Base-by-base conservation (phyloP, 2,888 invertebrate species). In the Saturnia pavonia region DNA sequence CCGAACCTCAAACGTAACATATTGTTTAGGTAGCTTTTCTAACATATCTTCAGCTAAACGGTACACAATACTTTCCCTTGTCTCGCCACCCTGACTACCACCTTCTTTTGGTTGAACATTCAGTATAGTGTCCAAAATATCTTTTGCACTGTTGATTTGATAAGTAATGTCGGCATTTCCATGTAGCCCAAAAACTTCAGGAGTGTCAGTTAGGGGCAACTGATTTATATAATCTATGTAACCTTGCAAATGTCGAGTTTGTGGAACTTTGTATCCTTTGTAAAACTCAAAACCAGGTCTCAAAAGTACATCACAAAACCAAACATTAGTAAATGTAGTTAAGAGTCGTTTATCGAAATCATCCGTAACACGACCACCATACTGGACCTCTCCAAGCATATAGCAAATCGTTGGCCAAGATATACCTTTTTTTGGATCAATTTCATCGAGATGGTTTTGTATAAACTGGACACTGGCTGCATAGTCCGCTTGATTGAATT, bases 41-140 rank as follows among this genome's bases (percentile, higher is more conserved):
- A 97, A 91, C 99, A 99, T 99, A 83, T 99, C 99, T 80, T 98
- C 97, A 11, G 99, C 98, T 79, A 99, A 94, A 80, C 96, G 96
- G 90, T 98, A 98, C 7, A 99, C 99, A 66, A 98, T 96, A 78
- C 96, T 97, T 90, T 99, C 99, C 78, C 99, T 95, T 0, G 98
- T 97, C 92, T 99, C 99, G 0, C 99, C 98, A 0, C 98, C 98
- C 73, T 97, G 96, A 27, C 96, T 96, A 0, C 97, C 98, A 9
- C 98, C 97, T 92, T 99, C 99, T 85, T 99, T 99, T 0, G 99
- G 99, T 85, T 99, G 99, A n/a, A 99, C 99, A 86, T 96, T 98
- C 63, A 99, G 94, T 81, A 99, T 99, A 0, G 98, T 98, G 84
- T 98, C 98, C 81, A 99, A 94, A 84, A 99, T 99, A 77, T 96